Evolutionary conservation across 1,140 invertebrate genomes (phyloP), one percentile per base, ranked within the genome.

Genomic region (Pseudomyrmex dendroicus): DNA sequence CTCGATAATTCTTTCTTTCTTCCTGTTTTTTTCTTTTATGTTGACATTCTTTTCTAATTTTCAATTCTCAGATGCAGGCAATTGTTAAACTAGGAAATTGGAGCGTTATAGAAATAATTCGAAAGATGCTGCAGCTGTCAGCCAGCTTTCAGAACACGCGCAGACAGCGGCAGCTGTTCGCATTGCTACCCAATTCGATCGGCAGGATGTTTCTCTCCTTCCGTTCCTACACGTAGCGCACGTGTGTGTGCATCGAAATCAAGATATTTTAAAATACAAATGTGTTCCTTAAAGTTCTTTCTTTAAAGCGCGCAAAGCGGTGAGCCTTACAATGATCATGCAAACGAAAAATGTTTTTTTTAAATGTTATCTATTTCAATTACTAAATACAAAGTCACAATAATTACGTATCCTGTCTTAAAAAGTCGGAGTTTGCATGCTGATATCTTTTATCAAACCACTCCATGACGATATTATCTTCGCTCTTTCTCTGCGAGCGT

Each of bases 141-240:
- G 22, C 59, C 15, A 20, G 35, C 44, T 52, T 73, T 25, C 48
- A 54, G 50, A 76, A 76, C 15, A 48, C 56, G 50, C 35, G 12
- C 35, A 46, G 50, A 44, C 15, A 62, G n/a, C 54, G 35, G 44
- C 72, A 63, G 61, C 78, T 54, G 62, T 64, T 2, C 35, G 20
- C 15, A 25, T 68, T 59, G 12, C 76, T 20, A 52, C 64, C 63
- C 76, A 78, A 78, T 78, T 78, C 64, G 35, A 78, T 78, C 63
- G 35, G 15, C 12, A 13, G 52, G 56, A 22, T 9, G 50, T 25
- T 25, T 50, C 8, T 20, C 56, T 50, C 50, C 59, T 15, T 50
- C 17, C n/a, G 15, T 15, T 54, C 48, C 12, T 64, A 52, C 20
- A 13, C 9, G 22, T 13, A 8, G 15, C 13, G 7, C 25, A 2